Evolutionary conservation across 2,797 vertebrate genomes (phyloP), one percentile per base, ranked within the genome.

Genomic region (Melopsittacus undulatus): DNA sequence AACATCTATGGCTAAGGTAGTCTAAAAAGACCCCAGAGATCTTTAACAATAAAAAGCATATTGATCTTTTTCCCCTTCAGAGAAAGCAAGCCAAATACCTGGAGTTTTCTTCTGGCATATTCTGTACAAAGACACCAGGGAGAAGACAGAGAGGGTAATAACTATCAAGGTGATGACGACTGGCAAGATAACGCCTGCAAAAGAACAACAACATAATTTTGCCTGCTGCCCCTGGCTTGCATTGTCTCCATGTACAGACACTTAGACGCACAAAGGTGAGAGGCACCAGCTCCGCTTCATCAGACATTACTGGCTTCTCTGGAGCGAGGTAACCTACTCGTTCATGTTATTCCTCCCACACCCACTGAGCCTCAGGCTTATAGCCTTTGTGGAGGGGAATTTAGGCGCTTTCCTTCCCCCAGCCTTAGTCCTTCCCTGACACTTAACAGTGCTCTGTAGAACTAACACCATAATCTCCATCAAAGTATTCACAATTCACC

Each of bases 31-130:
- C 40, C 36, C 27, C 30, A 8, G 43, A 67, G 38, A 46, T 40
- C 14, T 80, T 77, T 30, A 93, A 45, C 52, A 89, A 73, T 29
- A 64, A 87, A 70, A 80, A 51, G 4, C 43, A 54, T 21, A 16
- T 21, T 45, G 29, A 56, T 64, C 32, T 56, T 26, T 7, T 1
- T 14, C 7, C 4, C 2, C 2, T 13, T 20, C 75, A 38, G 16
- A 90, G 51, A 67, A 95, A 69, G 46, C 49, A 83, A 87, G 93
- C 40, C 40, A 89, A 67, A 90, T 97, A 98, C 98, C 98, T 97
- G 97, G 97, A 22, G 97, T 96, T 96, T 96, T 97, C 95, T 97
- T 98, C 95, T 97, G 95, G 93, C 97, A 98, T 93, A 98, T 97
- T 94, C 96, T 97, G 91, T 97, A 98, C 84, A 98, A 96, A 89